These are phyloP conservation scores for Venusia cambrica DNA, from an alignment of 2,888 invertebrate genomes.

Conservation along the genomic window DNA sequence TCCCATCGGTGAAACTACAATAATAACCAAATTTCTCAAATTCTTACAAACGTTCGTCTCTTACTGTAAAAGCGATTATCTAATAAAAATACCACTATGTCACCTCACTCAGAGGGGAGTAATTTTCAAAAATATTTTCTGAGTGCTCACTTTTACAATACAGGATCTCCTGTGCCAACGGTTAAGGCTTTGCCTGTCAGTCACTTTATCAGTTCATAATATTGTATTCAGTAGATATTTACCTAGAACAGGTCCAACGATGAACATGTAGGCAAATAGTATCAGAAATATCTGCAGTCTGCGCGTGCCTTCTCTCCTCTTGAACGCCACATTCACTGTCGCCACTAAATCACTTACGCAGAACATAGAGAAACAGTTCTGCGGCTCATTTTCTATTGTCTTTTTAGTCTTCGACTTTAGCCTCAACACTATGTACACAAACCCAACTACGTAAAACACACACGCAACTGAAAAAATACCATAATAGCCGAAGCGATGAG, in stretches of 20 bases:
- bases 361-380: constrained; percentile 55
- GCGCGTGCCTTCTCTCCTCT: constrained; percentile 53
- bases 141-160: too few relatives aligned
- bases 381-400: constrained; percentile 52
- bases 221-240: constrained; percentile 36
- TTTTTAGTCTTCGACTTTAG: constrained; percentile 61
- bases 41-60: too few relatives aligned
- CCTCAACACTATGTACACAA: constrained; percentile 66
- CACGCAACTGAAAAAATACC: constrained; percentile 70
- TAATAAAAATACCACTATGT: too few relatives aligned
- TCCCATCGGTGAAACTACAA: too few relatives aligned
- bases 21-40: too few relatives aligned
- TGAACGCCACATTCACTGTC: constrained; percentile 72
- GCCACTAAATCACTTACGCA: constrained; percentile 63
- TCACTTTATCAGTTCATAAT: too few relatives aligned
- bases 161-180: too few relatives aligned
- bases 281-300: constrained; percentile 67
- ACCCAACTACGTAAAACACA: constrained; percentile 66
- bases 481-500: constrained; percentile 69
- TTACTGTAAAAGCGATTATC: too few relatives aligned
- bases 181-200: too few relatives aligned
- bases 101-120: too few relatives aligned
- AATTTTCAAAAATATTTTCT: too few relatives aligned
- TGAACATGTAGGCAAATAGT: constrained; percentile 71
- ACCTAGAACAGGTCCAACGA: constrained; percentile 77